Evolutionary conservation across 2,888 invertebrate species (phyloP), one percentile per base, ranked within the genome.

Genomic region (Rhamphomyia laevipes): DNA sequence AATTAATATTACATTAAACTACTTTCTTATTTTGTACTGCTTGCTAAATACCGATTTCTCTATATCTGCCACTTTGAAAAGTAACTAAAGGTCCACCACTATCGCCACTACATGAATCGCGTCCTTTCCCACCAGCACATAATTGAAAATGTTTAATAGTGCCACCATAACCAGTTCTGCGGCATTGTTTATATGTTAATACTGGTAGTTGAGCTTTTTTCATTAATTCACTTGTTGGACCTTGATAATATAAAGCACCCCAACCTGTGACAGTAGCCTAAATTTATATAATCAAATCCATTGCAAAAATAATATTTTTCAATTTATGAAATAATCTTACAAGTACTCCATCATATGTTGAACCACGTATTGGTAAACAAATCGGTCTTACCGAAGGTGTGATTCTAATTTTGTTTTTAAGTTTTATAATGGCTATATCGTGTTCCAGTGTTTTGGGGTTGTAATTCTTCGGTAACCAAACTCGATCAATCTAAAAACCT

Each of bases 181-280:
- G 54, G 35, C 68, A 68, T 51, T 64, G 60, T 1, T 61, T 57
- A 57, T 68, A 68, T 9, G 65, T 63, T 43, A 68, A 58, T 33
- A 68, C 62, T 33, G 68, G 69, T 45, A 68, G 63, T 2, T 51
- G 50, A 11, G 63, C 62, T 54, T 68, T 67, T 33, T 67, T 58
- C 42, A 62, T 59, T 15, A 56, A 59, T 1, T 67, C 62, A 0
- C 62, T 57, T n/a, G 45, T 23, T 27, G 66, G 67, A 12, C 57
- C 58, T 51, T 66, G 62, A 1, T 46, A 40, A 3, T 56, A 61
- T 1, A 65, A 51, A 1, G 49, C 47, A 7, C 69, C 69, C 68
- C 68, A 68, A 9, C 68, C 68, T 2, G 67, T 66, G 12, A 66
- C 67, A 16, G 66, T 58, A 43, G 59, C 66, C 67, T 66, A 18